Conservation (phyloP, 2,113 vertebrate genomes). For the Oncorhynchus nerka region DNA sequence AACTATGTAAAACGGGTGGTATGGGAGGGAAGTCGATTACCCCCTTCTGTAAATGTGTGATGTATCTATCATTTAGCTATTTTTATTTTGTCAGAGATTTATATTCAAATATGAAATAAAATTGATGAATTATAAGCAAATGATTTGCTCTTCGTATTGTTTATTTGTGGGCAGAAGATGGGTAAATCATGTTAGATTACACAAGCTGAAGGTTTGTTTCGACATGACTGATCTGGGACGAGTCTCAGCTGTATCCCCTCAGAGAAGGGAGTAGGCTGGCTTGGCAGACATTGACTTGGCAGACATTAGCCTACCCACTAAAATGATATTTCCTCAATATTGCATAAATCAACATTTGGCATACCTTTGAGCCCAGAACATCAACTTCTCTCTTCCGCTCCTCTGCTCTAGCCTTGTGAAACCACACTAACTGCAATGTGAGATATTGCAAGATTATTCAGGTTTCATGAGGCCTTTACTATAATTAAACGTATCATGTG, state of each 20-base stretch:
- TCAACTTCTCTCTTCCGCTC: too few relatives aligned
- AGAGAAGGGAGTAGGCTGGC: not conserved
- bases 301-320: not conserved
- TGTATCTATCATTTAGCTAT: slow-evolving; percentile 70
- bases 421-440: too few relatives aligned
- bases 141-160: slow-evolving; percentile 25
- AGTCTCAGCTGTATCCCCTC: not conserved
- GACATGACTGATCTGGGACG: not conserved
- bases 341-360: not conserved
- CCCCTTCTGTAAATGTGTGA: slow-evolving; percentile 67
- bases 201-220: not conserved
- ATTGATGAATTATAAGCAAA: slow-evolving; percentile 67
- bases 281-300: not conserved
- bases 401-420: too few relatives aligned
- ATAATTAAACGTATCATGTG: too few relatives aligned
- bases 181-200: not conserved
- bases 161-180: not conserved
- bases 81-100: slow-evolving; percentile 76
- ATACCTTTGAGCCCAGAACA: too few relatives aligned
- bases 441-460: too few relatives aligned
- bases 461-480: too few relatives aligned
- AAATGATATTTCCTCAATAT: not conserved
- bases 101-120: slow-evolving; percentile 76
- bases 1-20: slow-evolving; percentile 21
- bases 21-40: slow-evolving; percentile 18